A percentile compares a stretch with the other conserved stretches of the same genome.
Conservation (phyloP, 2,797 vertebrate species). For the Urophycis tenuis region DNA sequence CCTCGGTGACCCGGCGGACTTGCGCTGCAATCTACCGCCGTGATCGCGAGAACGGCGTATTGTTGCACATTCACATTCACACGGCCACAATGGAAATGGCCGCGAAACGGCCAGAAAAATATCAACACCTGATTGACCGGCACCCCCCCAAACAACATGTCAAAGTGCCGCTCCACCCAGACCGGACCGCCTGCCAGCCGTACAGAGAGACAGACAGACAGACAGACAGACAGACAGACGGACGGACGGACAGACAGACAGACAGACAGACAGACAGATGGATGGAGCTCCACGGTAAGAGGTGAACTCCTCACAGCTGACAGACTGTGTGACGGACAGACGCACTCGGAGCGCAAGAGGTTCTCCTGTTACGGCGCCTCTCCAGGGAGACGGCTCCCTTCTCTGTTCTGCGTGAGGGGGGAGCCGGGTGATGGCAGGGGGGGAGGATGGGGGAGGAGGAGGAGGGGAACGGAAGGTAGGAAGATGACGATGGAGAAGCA, state of each 20-base stretch:
- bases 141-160: not conserved
- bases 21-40: not conserved
- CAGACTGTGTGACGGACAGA: slow-evolving; percentile 46
- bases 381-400: slow-evolving; percentile 6
- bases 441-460: not conserved
- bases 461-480: slow-evolving; percentile 7
- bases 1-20: not conserved
- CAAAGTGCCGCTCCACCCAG: slow-evolving; percentile 30
- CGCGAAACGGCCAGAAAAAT: not conserved
- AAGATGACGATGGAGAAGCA: slow-evolving; percentile 8
- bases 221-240: slow-evolving; percentile 40
- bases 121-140: not conserved
- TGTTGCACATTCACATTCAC: not conserved
- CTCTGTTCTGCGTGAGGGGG: slow-evolving; percentile 14
- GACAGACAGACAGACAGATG: slow-evolving; percentile 40
- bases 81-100: not conserved
- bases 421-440: not conserved
- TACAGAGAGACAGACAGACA: slow-evolving; percentile 44
- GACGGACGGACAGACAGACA: slow-evolving; percentile 52
- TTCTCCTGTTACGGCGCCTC: slow-evolving; percentile 31
- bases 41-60: not conserved
- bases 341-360: slow-evolving; percentile 43
- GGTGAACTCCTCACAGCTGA: too few relatives aligned
- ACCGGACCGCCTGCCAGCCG: slow-evolving; percentile 42
- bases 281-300: too few relatives aligned